Base-by-base conservation (phyloP, 2,888 invertebrate genomes). In the Pollenia angustigena region DNA sequence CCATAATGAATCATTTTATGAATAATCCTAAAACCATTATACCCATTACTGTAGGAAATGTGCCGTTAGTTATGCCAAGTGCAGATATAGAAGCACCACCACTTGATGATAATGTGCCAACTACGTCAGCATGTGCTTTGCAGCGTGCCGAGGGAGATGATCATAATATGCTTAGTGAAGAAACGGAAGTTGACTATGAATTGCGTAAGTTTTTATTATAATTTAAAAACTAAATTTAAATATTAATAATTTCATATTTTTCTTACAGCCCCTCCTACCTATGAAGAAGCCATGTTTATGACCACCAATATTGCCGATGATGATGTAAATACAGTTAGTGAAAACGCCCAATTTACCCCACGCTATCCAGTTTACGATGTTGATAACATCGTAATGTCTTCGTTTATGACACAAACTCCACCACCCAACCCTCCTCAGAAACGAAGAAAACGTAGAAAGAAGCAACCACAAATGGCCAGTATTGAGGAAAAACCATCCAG, bases 261-360 rank as follows among this genome's bases (percentile, higher is more conserved):
- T 18, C 52, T 85, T 88, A 0, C 50, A 93, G 93, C 92, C 10
- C 93, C 93, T 6, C 93, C 93, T 10, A 91, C 93, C 1, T 93
- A 93, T 83, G 93, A 93, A 60, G 92, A 93, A 85, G 93, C 93
- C 64, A 90, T 92, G 88, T 91, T 93, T 89, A 90, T 93, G 91
- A 91, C 91, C 50, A 88, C 91, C 2, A 90, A 92, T 48, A 91
- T 93, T 32, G 91, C 90, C 10, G 92, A 92, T 62, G 91, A 90
- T 68, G 93, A 93, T 88, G 90, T 90, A 2, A 91, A 92, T 69
- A 90, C 89, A 0, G 90, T 90, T 2, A 90, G 89, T 83, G 91
- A 90, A 52, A 81, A 89, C 6, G 85, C 90, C 2, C 91, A 88
- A 0, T 93, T 93, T 81, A 91, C 92, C 1, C 93, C 93, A 8